Percentiles rank a stretch among this genome's conserved stretches.
Conservation (phyloP, 1,140 invertebrate genomes). For the Atta texana region DNA sequence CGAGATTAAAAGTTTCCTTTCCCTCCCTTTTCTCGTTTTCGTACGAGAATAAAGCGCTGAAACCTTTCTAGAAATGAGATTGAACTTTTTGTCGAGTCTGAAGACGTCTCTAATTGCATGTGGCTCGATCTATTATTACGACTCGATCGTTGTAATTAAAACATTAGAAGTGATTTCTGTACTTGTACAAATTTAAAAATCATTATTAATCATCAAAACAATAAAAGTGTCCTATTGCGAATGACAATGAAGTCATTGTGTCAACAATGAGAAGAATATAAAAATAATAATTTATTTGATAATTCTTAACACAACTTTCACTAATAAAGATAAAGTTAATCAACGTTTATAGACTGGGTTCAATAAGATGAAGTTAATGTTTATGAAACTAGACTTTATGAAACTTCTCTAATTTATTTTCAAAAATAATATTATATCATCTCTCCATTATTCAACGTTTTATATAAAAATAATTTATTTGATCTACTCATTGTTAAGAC, state of each 20-base stretch:
- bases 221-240: neutral
- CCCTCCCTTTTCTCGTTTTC: neutral
- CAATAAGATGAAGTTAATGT: no score
- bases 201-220: neutral
- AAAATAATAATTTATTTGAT: neutral
- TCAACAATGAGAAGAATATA: neutral
- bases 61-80: conserved; percentile 10
- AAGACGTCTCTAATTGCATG: conserved; percentile 34
- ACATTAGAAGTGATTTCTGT: neutral
- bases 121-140: conserved; percentile 16
- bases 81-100: conserved; percentile 16
- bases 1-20: conserved; percentile 9
- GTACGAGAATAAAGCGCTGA: conserved; percentile 6
- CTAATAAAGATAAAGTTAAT: no score
- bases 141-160: neutral
- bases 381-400: no score
- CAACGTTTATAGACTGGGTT: no score
- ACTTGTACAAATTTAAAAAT: neutral
- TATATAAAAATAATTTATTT: neutral
- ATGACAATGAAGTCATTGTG: no score
- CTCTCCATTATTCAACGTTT: no score
- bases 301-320: no score
- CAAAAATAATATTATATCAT: no score
- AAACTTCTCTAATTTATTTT: no score
- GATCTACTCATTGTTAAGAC: neutral